Conservation (phyloP, 2,797 vertebrate genomes). For the Enteromius treurensis region DNA sequence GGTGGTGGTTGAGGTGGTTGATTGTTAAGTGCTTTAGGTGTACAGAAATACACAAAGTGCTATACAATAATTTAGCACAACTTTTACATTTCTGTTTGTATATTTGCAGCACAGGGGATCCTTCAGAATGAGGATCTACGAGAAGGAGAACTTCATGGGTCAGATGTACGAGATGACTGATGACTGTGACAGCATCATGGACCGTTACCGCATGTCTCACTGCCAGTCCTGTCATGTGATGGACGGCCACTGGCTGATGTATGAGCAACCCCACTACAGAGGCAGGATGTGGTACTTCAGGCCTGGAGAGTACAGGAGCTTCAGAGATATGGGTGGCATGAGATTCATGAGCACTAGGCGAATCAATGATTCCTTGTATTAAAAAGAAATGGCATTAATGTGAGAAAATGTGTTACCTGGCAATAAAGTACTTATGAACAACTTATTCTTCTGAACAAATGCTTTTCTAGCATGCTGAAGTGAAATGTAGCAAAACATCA, state of each 20-base stretch:
- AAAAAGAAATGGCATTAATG: slow-evolving; percentile 27
- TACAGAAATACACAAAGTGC: too few species aligned
- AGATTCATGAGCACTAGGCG: slow-evolving; percentile 72
- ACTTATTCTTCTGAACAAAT: not conserved
- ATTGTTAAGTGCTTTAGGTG: too few species aligned
- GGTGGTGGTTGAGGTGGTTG: too few species aligned
- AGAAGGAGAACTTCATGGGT: slow-evolving; percentile 69
- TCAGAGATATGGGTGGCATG: slow-evolving; percentile 62
- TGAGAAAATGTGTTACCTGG: not conserved
- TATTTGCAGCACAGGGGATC: slow-evolving; percentile 70
- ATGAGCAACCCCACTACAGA: slow-evolving; percentile 71
- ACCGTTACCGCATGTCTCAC: slow-evolving; percentile 74
- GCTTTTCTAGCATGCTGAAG: not conserved
- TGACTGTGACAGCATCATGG: slow-evolving; percentile 75
- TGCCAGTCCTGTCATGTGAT: slow-evolving; percentile 77
- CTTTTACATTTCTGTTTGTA: not conserved
- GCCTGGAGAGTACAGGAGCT: slow-evolving; percentile 75
- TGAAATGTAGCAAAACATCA: not conserved
- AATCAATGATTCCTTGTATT: slow-evolving; percentile 68
- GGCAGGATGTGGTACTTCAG: slow-evolving; percentile 72
- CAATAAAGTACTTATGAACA: slow-evolving; percentile 21
- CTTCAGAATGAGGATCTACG: slow-evolving; percentile 78
- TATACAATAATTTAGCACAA: not conserved
- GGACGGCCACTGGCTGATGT: slow-evolving; percentile 75
- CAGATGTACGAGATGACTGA: slow-evolving; percentile 76